phyloP scores from a whole-genome alignment of 2,113 vertebrate species.

The Hypomesus transpacificus region DNA sequence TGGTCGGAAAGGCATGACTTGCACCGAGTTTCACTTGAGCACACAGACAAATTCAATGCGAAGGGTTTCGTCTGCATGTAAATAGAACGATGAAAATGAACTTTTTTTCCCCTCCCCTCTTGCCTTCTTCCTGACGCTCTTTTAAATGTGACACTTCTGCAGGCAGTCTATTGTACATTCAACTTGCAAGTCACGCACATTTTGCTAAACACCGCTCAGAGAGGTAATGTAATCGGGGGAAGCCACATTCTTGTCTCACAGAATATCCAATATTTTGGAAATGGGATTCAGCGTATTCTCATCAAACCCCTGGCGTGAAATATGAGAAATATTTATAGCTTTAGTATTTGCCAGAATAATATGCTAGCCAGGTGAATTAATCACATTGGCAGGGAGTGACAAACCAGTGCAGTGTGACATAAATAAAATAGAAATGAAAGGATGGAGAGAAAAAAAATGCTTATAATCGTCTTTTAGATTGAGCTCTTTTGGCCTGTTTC shows the following conservation, averaged over 20 bases:
- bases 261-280: slow-evolving; percentile 55
- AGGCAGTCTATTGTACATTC: slow-evolving; percentile 41
- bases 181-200: slow-evolving; percentile 54
- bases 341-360: slow-evolving; percentile 62
- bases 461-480: slow-evolving; percentile 42
- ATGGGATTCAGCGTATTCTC: slow-evolving; percentile 54
- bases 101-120: neutral
- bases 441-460: slow-evolving; percentile 32
- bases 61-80: slow-evolving; percentile 40
- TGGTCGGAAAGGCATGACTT: slow-evolving; percentile 20
- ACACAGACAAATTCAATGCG: slow-evolving; percentile 11
- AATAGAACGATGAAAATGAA: slow-evolving; percentile 28
- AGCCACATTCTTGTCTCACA: slow-evolving; percentile 45
- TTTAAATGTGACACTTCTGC: slow-evolving; percentile 33
- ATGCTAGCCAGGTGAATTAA: slow-evolving; percentile 61
- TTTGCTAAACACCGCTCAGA: slow-evolving; percentile 57
- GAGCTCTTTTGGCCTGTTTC: slow-evolving; percentile 38
- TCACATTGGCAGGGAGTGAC: slow-evolving; percentile 57
- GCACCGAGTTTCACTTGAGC: slow-evolving; percentile 37
- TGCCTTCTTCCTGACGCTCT: slow-evolving; percentile 8
- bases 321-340: slow-evolving; percentile 48
- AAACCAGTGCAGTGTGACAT: slow-evolving; percentile 48
- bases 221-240: slow-evolving; percentile 54
- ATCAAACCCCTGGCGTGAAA: slow-evolving; percentile 61
- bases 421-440: slow-evolving; percentile 55